Base-by-base conservation (phyloP, 2,797 vertebrate species). In the Xenops minutus region DNA sequence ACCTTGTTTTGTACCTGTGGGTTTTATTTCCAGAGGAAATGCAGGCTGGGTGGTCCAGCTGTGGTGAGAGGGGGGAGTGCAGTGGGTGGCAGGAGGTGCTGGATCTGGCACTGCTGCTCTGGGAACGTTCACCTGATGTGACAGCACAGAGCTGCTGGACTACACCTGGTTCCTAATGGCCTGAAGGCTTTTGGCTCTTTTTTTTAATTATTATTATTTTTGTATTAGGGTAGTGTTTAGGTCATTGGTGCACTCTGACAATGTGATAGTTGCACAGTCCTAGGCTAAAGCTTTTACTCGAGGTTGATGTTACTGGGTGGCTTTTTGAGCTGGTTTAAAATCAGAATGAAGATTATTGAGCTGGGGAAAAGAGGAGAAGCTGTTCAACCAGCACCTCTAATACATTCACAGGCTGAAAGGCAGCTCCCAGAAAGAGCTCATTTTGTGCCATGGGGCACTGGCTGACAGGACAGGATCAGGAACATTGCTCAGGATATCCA, bases 401-500 rank as follows among this genome's bases (percentile, higher is more conserved):
- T 46, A 24, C 36, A 79, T 71, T 76, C 91, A 67, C 10, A 39
- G 39, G 37, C 41, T 77, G 44, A 37, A 59, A 63, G 55, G 72
- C 27, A 67, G 55, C 76, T 95, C 66, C 73, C 32, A 91, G 92
- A 83, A 79, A 63, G 75, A 85, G 63, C 64, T 77, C 14, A 29
- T 68, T 86, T n/a, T 79, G 67, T 95, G 71, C 74, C 48, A 19
- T n/a, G 83, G 86, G 89, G 91, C 59, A 36, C 59, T 44, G 69
- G 76, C 88, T 74, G 74, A 88, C 95, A 95, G 89, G 77, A 90
- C 83, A 51, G 76, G 77, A 84, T 52, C 48, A 34, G 80, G 85
- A 86, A 71, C 41, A 71, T 68, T 67, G 79, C 79, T 91, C 12
- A 52, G 88, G 85, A 56, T 93, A 71, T 43, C 67, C 63, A 85